Percentiles rank a stretch among this genome's conserved stretches.
These are phyloP conservation scores for Diarsia brunnea DNA, from an alignment of 2,888 invertebrate genomes.

Conservation along the genomic window DNA sequence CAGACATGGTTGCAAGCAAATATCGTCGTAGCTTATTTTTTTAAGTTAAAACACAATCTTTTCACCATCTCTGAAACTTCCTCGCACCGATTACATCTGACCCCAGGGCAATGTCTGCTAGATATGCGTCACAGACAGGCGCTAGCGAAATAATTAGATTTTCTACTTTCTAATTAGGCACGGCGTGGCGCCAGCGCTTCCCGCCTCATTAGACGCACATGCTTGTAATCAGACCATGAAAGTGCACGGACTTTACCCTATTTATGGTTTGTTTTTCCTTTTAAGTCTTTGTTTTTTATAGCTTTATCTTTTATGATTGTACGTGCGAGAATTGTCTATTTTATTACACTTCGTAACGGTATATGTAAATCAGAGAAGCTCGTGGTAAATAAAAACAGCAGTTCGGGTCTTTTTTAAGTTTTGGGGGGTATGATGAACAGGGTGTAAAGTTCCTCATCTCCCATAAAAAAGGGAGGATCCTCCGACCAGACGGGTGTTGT, in stretches of 20 bases:
- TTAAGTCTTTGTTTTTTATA: conserved; percentile 23
- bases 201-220: conserved; percentile 68
- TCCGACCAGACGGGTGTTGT: too few species aligned
- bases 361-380: not conserved
- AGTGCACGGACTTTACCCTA: conserved; percentile 36
- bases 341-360: not conserved
- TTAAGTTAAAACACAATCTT: not conserved
- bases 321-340: not conserved
- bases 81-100: conserved; percentile 24
- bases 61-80: not conserved
- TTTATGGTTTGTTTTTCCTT: conserved; percentile 34
- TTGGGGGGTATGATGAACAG: too few species aligned
- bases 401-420: not conserved
- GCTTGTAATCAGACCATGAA: conserved; percentile 55
- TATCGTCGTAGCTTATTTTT: too few species aligned
- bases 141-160: conserved; percentile 76
- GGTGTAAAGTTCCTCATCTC: too few species aligned
- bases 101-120: conserved; percentile 25
- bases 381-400: not conserved
- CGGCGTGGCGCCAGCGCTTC: conserved; percentile 70
- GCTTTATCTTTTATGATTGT: not conserved
- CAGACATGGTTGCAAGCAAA: too few species aligned
- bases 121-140: conserved; percentile 41
- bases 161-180: conserved; percentile 83
- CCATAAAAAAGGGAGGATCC: too few species aligned